Percentiles rank a stretch among this genome's conserved stretches.
Evolutionary conservation across 2,888 invertebrate genomes (phyloP).

Genomic region (Drosophila nigritarsus): DNA sequence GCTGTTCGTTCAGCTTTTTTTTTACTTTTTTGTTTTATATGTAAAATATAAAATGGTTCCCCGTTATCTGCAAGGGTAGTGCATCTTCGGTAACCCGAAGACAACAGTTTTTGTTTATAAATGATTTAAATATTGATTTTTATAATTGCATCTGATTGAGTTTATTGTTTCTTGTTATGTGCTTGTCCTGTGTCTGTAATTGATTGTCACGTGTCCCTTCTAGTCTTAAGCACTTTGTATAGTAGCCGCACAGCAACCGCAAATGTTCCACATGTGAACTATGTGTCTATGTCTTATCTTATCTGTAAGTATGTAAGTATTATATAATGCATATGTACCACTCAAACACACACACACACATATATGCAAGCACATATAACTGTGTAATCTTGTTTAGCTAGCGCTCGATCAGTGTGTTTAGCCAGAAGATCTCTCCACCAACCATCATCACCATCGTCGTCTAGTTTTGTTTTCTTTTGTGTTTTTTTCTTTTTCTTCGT

Average conservation of each 20-base stretch:
- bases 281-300: conserved; percentile 22
- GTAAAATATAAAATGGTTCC: neutral
- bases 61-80: conserved; percentile 18
- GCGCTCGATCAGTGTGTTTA: conserved; percentile 20
- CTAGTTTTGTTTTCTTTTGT: conserved; percentile 18
- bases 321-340: conserved; percentile 3
- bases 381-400: conserved; percentile 37
- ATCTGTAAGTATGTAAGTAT: conserved; percentile 35
- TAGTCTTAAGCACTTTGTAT: conserved; percentile 63
- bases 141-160: conserved; percentile 20
- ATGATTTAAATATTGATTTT: conserved; percentile 1
- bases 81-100: conserved; percentile 16
- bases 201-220: conserved; percentile 32
- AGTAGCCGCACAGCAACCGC: conserved; percentile 35
- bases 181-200: conserved; percentile 51
- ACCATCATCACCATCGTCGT: conserved; percentile 19
- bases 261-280: conserved; percentile 16
- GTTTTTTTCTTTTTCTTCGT: neutral
- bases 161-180: conserved; percentile 14
- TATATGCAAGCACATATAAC: conserved; percentile 9
- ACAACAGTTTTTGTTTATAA: neutral
- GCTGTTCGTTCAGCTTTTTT: neutral
- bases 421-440: conserved; percentile 4
- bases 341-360: conserved; percentile 1
- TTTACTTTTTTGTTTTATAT: neutral